Percentiles rank a stretch among this genome's conserved stretches.
These are phyloP conservation scores for Sebastes hopkinsi DNA, from an alignment of 2,797 vertebrate species.

Conservation along the genomic window DNA sequence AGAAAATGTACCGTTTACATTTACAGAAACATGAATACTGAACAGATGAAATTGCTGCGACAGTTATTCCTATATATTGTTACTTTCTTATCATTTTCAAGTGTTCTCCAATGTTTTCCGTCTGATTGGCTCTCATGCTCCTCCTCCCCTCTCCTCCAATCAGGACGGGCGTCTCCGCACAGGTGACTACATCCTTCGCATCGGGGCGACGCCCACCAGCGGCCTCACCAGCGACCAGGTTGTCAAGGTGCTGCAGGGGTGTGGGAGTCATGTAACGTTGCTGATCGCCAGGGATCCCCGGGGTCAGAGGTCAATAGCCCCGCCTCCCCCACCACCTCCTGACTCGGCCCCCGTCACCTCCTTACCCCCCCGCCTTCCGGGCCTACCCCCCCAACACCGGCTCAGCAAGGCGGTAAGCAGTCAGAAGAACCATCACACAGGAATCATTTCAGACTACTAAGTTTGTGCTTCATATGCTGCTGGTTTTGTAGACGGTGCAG, in stretches of 20 bases:
- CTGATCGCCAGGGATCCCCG: constrained; percentile 87
- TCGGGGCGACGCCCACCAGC: constrained; percentile 89
- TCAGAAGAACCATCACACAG: background rate
- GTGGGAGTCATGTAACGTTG: constrained; percentile 91
- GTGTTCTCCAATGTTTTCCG: background rate
- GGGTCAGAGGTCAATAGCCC: constrained; percentile 65
- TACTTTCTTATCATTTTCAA: background rate
- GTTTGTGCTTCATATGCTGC: background rate
- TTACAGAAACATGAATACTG: too few species aligned
- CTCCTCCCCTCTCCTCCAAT: constrained; percentile 10
- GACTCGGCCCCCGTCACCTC: constrained; percentile 80
- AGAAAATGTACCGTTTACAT: background rate
- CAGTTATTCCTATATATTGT: background rate
- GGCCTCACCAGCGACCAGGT: constrained; percentile 95
- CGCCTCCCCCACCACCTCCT: constrained; percentile 84
- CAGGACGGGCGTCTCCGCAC: constrained; percentile 94
- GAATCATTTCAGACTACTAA: background rate
- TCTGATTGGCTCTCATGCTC: background rate
- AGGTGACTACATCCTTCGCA: constrained; percentile 93
- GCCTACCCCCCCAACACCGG: background rate
- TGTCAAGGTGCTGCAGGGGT: constrained; percentile 91
- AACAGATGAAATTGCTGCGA: background rate
- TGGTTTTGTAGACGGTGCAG: background rate
- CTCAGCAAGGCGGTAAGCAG: constrained; percentile 61
- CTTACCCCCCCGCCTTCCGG: constrained; percentile 59